phyloP scores from a whole-genome alignment of 2,888 invertebrate genomes.

The Xylota segnis region DNA sequence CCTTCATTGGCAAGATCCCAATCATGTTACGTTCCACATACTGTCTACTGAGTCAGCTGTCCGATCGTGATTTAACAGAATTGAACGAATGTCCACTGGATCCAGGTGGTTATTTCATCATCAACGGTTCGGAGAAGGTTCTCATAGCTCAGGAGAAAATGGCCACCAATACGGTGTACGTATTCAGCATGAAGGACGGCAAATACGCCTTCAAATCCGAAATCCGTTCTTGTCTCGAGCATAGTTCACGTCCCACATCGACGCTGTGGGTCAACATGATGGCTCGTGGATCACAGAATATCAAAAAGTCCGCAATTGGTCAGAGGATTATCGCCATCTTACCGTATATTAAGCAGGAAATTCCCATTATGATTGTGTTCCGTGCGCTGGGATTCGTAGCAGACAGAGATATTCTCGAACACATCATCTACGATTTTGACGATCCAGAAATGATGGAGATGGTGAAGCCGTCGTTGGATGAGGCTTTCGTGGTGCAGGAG shows the following conservation, averaged over 20 bases:
- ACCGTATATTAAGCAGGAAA: constrained; percentile 99
- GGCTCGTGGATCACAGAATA: constrained; percentile 98
- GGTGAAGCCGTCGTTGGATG: constrained; percentile 99
- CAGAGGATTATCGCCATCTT: constrained; percentile 99
- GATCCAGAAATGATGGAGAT: constrained; percentile 99
- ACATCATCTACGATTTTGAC: constrained; percentile 99
- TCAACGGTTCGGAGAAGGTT: constrained; percentile 99
- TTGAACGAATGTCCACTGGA: constrained; percentile 99
- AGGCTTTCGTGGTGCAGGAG: constrained; percentile 99
- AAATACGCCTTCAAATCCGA: constrained; percentile 99
- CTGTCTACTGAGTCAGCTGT: constrained; percentile 96
- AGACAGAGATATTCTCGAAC: constrained; percentile 99
- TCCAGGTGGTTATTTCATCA: constrained; percentile 99
- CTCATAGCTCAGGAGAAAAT: constrained; percentile 99
- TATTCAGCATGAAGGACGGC: constrained; percentile 99
- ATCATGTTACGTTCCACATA: constrained; percentile 99
- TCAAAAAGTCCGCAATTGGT: constrained; percentile 99
- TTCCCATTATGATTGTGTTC: constrained; percentile 99
- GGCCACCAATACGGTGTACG: constrained; percentile 99
- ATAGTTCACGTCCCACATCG: constrained; percentile 97
- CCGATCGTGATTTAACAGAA: constrained; percentile 99
- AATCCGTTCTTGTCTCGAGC: constrained; percentile 97
- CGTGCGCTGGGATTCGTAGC: constrained; percentile 99
- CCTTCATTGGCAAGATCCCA: constrained; percentile 96
- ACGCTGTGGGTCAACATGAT: constrained; percentile 99